Base-by-base conservation (phyloP, 2,113 vertebrate genomes). In the Dipodomys ordii region DNA sequence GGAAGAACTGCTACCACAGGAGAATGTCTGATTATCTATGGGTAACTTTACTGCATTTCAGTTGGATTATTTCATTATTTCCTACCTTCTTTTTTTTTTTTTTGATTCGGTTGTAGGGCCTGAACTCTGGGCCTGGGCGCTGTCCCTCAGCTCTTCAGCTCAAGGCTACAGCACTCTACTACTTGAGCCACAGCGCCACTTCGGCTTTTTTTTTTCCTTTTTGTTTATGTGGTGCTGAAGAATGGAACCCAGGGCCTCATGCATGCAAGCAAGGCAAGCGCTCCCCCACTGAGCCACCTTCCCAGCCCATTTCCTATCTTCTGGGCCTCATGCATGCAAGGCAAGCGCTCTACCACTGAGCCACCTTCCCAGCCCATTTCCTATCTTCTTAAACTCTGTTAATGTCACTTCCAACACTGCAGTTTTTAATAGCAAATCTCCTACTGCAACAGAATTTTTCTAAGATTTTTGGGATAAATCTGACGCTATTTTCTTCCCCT, bases 21-120 rank as follows among this genome's bases (percentile, higher is more conserved):
- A 90, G 91, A 77, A 80, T 82, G 94, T 32, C 64, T 89, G 8
- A 28, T 82, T 94, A 94, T 84, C 76, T 84, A n/a, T 95, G 92
- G 91, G 74, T 90, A 62, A 83, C 80, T 96, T 88, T 88, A 84
- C 28, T 95, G 88, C 32, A 92, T 64, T 87, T 80, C 77, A 60
- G 83, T 13, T 67, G 69, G 82, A 89, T 78, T 91, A 94, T 35
- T 83, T 91, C 80, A 89, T 94, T 95, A 86, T 71, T 84, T 91
- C 77, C 68, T 86, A 35, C 32, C 64, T 32, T 90, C 77, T 87
- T 89, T 1, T 39, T 35, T 39, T 39, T 39, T 39, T 39, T 39
- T 39, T 39, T 39, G 39, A 39, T 39, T 39, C 39, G 5, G 39
- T 39, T 5, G 39, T 39, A 39, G 39, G 39, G 39, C 39, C 39